phyloP scores from a whole-genome alignment of 2,113 vertebrate genomes.

The Desmodus rotundus region DNA sequence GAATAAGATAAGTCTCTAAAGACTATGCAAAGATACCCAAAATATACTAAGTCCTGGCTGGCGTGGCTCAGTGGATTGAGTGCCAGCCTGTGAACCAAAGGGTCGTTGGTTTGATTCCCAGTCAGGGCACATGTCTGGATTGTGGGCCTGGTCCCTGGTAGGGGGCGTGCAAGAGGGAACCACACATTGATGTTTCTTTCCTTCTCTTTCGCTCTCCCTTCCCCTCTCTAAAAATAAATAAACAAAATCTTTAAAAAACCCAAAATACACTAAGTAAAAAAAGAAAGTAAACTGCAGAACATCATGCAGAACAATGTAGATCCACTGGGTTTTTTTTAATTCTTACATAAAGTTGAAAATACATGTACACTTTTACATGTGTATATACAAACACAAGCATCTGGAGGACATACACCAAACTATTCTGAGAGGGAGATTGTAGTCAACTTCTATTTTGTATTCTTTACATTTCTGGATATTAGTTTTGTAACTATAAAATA shows the following conservation, averaged over 20 bases:
- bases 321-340: neutral
- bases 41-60: neutral
- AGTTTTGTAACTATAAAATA: constrained; percentile 8
- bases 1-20: neutral
- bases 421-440: neutral
- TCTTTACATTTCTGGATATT: neutral
- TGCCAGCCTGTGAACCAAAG: too few species aligned
- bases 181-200: too few species aligned
- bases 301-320: neutral
- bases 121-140: too few species aligned
- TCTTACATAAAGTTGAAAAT: neutral
- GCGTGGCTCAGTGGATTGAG: too few species aligned
- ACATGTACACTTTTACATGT: neutral
- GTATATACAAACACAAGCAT: neutral
- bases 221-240: too few species aligned
- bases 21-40: neutral
- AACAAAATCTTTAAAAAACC: too few species aligned
- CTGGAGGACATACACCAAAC: neutral
- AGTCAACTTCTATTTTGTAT: neutral
- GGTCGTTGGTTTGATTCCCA: too few species aligned
- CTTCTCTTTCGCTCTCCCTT: too few species aligned
- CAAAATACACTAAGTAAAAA: neutral
- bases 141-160: too few species aligned
- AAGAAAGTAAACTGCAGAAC: neutral
- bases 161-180: too few species aligned